phyloP scores from a whole-genome alignment of 1,140 invertebrate species.

The Trachelipus rathkii region DNA sequence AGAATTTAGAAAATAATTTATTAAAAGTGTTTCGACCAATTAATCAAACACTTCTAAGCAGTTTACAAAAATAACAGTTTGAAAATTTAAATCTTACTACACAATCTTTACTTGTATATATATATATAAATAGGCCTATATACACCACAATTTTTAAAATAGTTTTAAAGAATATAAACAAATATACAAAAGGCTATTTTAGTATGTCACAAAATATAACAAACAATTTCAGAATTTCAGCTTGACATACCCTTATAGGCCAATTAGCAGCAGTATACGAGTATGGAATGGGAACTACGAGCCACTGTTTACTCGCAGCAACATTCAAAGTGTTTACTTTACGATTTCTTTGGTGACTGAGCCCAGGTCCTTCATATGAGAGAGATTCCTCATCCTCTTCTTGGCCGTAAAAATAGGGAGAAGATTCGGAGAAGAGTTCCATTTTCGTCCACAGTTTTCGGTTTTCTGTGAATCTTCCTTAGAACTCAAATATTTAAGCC shows the following conservation, averaged over 20 bases:
- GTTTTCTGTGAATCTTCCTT: background rate
- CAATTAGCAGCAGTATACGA: slow-evolving; percentile 93
- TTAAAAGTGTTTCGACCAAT: no score
- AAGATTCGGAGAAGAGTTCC: background rate
- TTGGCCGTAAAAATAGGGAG: slow-evolving; percentile 28
- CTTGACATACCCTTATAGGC: slow-evolving; percentile 77
- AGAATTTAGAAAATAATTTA: no score
- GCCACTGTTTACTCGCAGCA: slow-evolving; percentile 87
- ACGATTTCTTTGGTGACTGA: background rate
- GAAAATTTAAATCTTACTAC: no score
- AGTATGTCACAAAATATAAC: no score
- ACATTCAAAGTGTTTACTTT: slow-evolving; percentile 53
- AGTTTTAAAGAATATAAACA: no score
- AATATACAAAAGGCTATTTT: no score
- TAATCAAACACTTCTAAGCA: no score
- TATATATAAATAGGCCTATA: no score
- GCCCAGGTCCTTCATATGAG: slow-evolving; percentile 18
- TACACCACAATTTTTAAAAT: no score
- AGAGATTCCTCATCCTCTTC: slow-evolving; percentile 40
- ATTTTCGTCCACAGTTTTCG: background rate
- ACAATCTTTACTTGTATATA: no score
- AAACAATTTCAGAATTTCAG: no score
- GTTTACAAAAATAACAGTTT: no score
- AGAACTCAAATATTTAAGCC: slow-evolving; percentile 85
- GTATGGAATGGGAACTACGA: slow-evolving; percentile 82